Evolutionary conservation across 2,113 vertebrate species (phyloP).

Genomic region (Hemibagrus wyckioides): DNA sequence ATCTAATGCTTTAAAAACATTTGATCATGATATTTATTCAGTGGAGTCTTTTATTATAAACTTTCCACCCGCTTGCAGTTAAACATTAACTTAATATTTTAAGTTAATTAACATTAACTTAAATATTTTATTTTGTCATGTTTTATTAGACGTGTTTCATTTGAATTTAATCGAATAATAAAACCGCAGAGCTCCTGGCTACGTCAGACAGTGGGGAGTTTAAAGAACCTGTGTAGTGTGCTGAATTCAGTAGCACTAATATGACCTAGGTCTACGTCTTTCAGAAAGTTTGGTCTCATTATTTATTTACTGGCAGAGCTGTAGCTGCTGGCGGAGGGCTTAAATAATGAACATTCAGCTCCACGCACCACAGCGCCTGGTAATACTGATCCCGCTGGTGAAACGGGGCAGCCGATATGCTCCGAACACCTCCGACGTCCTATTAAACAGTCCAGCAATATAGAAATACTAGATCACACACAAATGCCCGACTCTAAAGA

Average conservation of each 20-base stretch:
- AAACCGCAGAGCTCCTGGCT: background rate
- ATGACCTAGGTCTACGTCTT: background rate
- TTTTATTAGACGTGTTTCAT: background rate
- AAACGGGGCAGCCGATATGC: background rate
- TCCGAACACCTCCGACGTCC: background rate
- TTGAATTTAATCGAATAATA: background rate
- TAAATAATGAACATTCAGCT: constrained; percentile 71
- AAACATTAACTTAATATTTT: too few species aligned
- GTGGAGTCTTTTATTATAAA: background rate
- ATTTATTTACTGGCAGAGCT: constrained; percentile 61
- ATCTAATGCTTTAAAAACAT: background rate
- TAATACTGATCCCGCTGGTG: background rate
- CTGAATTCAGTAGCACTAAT: background rate
- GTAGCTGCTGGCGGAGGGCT: constrained; percentile 33
- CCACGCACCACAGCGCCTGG: constrained; percentile 34
- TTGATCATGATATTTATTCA: background rate
- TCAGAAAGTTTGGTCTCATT: constrained; percentile 19
- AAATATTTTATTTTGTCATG: too few species aligned
- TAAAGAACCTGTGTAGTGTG: background rate
- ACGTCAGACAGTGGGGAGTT: background rate
- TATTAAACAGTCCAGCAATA: background rate
- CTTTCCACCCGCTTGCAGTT: background rate
- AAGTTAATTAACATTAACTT: too few species aligned
- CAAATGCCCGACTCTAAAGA: background rate
- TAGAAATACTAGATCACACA: background rate